Conservation (phyloP, 2,797 vertebrate genomes). For the Lemur catta region DNA sequence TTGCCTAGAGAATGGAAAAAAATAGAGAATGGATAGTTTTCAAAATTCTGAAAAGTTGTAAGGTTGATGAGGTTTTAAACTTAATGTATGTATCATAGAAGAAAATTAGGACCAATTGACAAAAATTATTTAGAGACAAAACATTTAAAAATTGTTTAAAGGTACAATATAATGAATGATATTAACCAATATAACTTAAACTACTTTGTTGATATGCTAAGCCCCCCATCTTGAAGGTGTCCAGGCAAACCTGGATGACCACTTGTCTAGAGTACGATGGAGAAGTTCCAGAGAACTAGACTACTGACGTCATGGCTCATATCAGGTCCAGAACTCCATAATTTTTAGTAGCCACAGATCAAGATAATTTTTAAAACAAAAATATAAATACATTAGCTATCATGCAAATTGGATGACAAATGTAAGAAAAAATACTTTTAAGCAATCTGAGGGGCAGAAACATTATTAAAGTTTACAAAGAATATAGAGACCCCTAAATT, state of each 20-base stretch:
- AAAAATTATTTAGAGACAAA: neutral
- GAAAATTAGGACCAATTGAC: neutral
- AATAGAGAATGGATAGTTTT: neutral
- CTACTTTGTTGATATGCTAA: neutral
- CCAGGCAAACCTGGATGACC: neutral
- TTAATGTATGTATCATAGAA: neutral
- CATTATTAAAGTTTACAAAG: neutral
- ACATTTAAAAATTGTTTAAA: neutral
- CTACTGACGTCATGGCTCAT: neutral
- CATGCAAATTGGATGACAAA: neutral
- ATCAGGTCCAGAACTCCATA: neutral
- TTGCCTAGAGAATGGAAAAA: neutral
- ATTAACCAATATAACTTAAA: neutral
- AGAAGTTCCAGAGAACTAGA: neutral
- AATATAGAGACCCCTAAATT: neutral
- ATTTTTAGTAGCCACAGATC: neutral
- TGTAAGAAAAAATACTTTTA: neutral
- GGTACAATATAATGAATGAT: neutral
- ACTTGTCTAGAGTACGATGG: neutral
- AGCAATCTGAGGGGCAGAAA: neutral
- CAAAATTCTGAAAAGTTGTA: neutral
- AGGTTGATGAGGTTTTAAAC: neutral
- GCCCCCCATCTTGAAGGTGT: neutral
- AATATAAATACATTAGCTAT: neutral
- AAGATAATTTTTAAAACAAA: neutral